phyloP scores from a whole-genome alignment of 2,113 vertebrate genomes.

The Leiothrix lutea region DNA sequence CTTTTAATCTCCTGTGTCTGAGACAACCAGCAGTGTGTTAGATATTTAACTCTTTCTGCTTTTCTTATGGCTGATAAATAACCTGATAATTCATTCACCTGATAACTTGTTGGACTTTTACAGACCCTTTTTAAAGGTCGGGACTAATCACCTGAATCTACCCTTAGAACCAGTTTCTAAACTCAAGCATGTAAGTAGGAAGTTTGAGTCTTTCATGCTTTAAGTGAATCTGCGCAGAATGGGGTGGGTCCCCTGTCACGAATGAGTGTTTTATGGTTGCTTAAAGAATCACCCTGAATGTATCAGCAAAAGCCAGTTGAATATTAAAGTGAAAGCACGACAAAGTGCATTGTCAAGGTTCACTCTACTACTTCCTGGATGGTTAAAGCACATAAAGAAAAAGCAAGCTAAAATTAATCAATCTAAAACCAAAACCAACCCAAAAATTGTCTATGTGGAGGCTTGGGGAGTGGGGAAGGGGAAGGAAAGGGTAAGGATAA shows the following conservation, averaged over 20 bases:
- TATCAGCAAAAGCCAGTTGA: background rate
- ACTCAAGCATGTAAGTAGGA: constrained; percentile 53
- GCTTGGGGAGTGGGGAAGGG: background rate
- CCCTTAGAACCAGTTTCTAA: background rate
- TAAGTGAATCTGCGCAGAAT: background rate
- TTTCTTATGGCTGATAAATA: background rate
- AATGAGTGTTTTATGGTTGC: background rate
- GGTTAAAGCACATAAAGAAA: background rate
- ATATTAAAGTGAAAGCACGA: background rate
- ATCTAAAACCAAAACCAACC: background rate
- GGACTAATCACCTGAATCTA: background rate
- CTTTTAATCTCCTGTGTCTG: background rate
- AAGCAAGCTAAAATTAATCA: background rate
- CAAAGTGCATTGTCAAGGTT: background rate
- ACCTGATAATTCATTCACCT: background rate
- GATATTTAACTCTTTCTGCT: background rate
- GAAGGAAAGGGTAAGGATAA: background rate
- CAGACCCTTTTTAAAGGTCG: constrained; percentile 68
- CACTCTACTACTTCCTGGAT: background rate
- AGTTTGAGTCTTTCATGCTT: background rate
- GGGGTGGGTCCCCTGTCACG: accelerated
- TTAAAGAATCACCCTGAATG: background rate
- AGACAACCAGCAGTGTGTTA: background rate
- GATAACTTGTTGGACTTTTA: background rate
- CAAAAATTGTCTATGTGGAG: background rate